These are phyloP conservation scores for Platyscapa corneri DNA, from an alignment of 1,140 invertebrate genomes.

Conservation along the genomic window DNA sequence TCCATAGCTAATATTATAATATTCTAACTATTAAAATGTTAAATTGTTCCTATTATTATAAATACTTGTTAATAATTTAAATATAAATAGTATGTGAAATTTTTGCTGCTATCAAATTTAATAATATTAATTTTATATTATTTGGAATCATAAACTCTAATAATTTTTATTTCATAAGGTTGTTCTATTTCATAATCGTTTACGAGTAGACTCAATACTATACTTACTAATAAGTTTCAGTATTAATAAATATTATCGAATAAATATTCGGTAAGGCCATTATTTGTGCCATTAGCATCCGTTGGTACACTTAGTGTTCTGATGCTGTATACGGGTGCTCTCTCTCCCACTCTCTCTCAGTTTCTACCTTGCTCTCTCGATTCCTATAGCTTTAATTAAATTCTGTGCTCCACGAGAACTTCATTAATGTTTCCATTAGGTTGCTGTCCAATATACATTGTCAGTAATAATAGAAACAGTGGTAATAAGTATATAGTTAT, in stretches of 20 bases:
- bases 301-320: conserved; percentile 24
- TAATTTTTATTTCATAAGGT: background rate
- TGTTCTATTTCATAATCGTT: too few relatives aligned
- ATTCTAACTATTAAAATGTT: too few relatives aligned
- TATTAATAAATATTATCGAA: background rate
- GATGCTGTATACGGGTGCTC: background rate
- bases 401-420: conserved; percentile 31
- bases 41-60: too few relatives aligned
- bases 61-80: too few relatives aligned
- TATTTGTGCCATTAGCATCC: conserved; percentile 39
- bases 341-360: conserved; percentile 25
- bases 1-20: too few relatives aligned
- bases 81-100: too few relatives aligned
- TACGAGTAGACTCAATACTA: too few relatives aligned
- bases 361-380: conserved; percentile 28
- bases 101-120: too few relatives aligned
- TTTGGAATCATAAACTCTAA: background rate
- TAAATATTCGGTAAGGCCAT: conserved; percentile 1
- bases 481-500: background rate
- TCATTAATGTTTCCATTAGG: conserved; percentile 47
- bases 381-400: conserved; percentile 46
- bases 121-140: background rate
- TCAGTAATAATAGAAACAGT: conserved; percentile 27
- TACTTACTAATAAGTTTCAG: background rate
- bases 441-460: conserved; percentile 25